A percentile compares a stretch with the other conserved stretches of the same genome.
phyloP scores from a whole-genome alignment of 2,888 invertebrate genomes.

The Digitonthophagus gazella region DNA sequence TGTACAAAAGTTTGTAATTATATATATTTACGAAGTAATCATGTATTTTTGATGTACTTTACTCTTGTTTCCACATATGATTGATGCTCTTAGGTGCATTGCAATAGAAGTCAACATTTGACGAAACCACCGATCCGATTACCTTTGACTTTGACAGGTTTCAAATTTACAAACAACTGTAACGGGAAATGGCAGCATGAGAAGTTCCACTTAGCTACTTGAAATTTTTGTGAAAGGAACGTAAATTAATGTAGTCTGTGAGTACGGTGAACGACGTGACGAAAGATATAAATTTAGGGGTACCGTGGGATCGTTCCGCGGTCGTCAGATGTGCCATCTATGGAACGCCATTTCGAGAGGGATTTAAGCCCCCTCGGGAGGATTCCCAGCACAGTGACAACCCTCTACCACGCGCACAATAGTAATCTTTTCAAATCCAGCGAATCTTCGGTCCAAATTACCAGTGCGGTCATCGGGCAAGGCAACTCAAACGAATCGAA shows the following conservation, averaged over 20 bases:
- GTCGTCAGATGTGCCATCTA: slow-evolving; percentile 15
- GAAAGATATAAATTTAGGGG: background rate
- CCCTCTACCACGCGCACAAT: slow-evolving; percentile 21
- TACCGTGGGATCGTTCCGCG: background rate
- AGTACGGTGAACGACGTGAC: background rate
- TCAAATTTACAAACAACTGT: slow-evolving; percentile 17
- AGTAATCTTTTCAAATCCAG: slow-evolving; percentile 24
- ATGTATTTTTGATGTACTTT: too few relatives aligned
- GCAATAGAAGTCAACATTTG: background rate
- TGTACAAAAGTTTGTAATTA: slow-evolving; percentile 16
- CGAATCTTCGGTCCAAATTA: slow-evolving; percentile 25
- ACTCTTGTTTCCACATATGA: too few relatives aligned
- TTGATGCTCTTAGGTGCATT: too few relatives aligned
- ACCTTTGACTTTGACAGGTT: slow-evolving; percentile 15
- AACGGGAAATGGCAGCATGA: slow-evolving; percentile 17
- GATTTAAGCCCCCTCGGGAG: slow-evolving; percentile 10
- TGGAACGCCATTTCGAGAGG: slow-evolving; percentile 16
- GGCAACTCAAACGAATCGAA: background rate
- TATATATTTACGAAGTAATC: slow-evolving; percentile 17
- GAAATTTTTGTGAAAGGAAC: slow-evolving; percentile 16
- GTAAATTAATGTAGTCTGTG: slow-evolving; percentile 14
- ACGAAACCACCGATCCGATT: background rate
- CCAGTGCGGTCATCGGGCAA: slow-evolving; percentile 17
- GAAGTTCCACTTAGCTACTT: slow-evolving; percentile 13
- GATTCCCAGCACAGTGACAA: slow-evolving; percentile 18